These are phyloP conservation scores for Marmota flaviventris DNA, from an alignment of 2,113 vertebrate genomes.

Conservation along the genomic window DNA sequence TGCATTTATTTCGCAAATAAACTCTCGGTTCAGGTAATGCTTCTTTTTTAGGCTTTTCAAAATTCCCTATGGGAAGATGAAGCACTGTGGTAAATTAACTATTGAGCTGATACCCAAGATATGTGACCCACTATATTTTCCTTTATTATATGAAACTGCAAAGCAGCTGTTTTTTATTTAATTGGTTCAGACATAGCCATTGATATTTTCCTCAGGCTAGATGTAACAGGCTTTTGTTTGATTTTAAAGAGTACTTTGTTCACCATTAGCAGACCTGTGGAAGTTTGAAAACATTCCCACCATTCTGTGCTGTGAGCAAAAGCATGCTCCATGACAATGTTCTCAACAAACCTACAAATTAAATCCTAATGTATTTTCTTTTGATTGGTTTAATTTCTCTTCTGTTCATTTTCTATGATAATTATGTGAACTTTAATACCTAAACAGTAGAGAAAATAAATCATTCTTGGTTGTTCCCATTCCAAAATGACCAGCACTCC, in stretches of 20 bases:
- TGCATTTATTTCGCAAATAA: conserved; percentile 24
- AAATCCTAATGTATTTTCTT: not conserved
- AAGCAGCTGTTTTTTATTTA: not conserved
- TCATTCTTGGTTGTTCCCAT: not conserved
- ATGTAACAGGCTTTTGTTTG: not conserved
- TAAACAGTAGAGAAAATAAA: not conserved
- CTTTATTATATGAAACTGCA: not conserved
- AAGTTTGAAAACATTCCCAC: not conserved
- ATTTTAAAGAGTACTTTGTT: conserved; percentile 11
- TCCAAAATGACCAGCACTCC: not conserved
- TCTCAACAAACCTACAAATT: not conserved
- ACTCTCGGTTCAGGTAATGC: not conserved
- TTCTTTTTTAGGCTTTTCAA: not conserved
- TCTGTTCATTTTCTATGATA: not conserved
- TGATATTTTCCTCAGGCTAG: conserved; percentile 42
- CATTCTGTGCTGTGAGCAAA: conserved; percentile 5
- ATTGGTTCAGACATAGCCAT: not conserved
- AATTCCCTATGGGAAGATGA: not conserved
- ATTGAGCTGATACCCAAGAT: not conserved
- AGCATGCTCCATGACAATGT: not conserved
- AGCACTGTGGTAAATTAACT: not conserved
- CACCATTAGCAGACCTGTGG: not conserved
- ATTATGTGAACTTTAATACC: conserved; percentile 11
- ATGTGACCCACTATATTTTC: not conserved
- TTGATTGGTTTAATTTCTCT: conserved; percentile 2